A percentile compares a stretch with the other conserved stretches of the same genome.
phyloP scores from a whole-genome alignment of 2,888 invertebrate genomes.

The Aphodius granarius region DNA sequence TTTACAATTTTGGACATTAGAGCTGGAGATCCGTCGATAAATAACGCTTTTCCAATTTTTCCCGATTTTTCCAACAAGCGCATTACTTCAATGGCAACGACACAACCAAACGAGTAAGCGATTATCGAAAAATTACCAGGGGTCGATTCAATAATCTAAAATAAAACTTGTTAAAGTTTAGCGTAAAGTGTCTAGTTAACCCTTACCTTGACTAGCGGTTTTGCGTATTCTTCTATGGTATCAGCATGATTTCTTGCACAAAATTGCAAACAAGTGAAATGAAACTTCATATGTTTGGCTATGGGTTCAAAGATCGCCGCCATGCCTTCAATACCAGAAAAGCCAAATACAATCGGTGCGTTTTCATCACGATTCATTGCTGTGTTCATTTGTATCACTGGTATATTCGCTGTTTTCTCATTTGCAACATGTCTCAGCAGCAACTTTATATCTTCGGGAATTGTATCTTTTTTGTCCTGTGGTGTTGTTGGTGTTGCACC shows the following conservation, averaged over 20 bases:
- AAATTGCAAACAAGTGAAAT: constrained; percentile 60
- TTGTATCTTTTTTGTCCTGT: constrained; percentile 2
- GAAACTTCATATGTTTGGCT: constrained; percentile 56
- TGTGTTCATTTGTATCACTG: constrained; percentile 14
- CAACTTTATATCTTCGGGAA: constrained; percentile 56
- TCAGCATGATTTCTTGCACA: constrained; percentile 54
- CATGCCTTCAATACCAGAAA: constrained; percentile 74
- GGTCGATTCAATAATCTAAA: neutral
- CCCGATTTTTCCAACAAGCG: constrained; percentile 67
- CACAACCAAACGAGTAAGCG: constrained; percentile 85
- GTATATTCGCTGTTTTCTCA: constrained; percentile 53
- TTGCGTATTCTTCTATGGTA: constrained; percentile 57
- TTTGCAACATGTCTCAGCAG: constrained; percentile 65
- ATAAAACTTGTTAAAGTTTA: neutral
- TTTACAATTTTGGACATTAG: constrained; percentile 59
- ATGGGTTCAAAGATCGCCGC: constrained; percentile 59
- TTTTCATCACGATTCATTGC: neutral
- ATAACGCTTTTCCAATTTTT: constrained; percentile 61
- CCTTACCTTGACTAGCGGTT: constrained; percentile 59
- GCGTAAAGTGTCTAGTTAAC: no score
- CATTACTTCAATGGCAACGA: constrained; percentile 75
- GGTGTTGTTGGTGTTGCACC: neutral
- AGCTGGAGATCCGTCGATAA: constrained; percentile 79
- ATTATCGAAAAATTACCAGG: constrained; percentile 64
- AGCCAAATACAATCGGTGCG: constrained; percentile 55